Evolutionary conservation across 1,140 invertebrate species (phyloP).

Genomic region (Panagrolaimus sp.): DNA sequence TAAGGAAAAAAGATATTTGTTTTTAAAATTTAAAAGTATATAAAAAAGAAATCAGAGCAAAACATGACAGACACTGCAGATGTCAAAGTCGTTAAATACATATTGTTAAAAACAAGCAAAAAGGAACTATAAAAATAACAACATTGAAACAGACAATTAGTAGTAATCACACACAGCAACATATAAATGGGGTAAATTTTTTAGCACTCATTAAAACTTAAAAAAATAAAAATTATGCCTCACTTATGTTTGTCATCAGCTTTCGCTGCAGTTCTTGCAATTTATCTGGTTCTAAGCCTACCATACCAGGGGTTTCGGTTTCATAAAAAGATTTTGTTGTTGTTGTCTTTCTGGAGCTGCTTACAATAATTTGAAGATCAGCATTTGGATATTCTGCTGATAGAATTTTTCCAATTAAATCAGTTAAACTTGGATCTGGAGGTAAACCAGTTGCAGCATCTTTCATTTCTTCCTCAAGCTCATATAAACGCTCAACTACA

Average conservation of each 20-base stretch:
- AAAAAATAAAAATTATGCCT: conserved; percentile 15
- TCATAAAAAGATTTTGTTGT: conserved; percentile 57
- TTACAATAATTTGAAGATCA: conserved; percentile 55
- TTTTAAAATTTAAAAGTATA: too few species aligned
- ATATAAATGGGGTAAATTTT: too few species aligned
- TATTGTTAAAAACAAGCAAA: too few species aligned
- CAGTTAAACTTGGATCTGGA: conserved; percentile 38
- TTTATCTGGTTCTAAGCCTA: conserved; percentile 44
- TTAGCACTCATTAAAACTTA: neutral
- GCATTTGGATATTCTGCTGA: conserved; percentile 34
- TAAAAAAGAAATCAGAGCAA: too few species aligned
- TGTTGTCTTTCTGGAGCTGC: conserved; percentile 47
- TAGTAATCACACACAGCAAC: too few species aligned
- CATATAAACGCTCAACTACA: conserved; percentile 46
- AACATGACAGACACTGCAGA: too few species aligned
- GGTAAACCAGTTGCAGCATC: conserved; percentile 37
- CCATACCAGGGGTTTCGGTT: conserved; percentile 57
- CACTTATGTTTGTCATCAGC: conserved; percentile 52
- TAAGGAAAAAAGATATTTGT: too few species aligned
- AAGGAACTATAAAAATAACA: too few species aligned
- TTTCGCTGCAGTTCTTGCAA: conserved; percentile 47
- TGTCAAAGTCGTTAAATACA: too few species aligned
- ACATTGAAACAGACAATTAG: too few species aligned
- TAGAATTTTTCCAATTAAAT: conserved; percentile 44
- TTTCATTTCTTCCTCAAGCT: conserved; percentile 48